These are phyloP conservation scores for Trididemnum nubilum DNA, from an alignment of 23 tunicate species.

Conservation along the genomic window DNA sequence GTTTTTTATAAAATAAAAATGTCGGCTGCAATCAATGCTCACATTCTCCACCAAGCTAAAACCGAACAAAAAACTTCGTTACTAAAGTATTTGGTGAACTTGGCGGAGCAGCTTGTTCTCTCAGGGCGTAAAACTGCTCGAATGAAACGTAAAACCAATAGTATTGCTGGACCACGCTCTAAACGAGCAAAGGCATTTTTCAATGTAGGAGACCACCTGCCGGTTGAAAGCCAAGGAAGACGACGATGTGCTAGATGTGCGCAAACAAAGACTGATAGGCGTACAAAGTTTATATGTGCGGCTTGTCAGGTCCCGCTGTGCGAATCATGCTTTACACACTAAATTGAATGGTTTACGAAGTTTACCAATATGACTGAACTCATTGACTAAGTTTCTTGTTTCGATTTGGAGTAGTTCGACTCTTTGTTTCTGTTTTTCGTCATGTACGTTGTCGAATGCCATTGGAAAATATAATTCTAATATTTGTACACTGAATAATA, in stretches of 20 bases:
- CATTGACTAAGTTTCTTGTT: too few species aligned
- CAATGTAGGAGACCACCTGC: conserved; percentile 30
- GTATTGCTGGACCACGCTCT: conserved; percentile 27
- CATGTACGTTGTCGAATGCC: background rate
- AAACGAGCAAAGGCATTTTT: conserved; percentile 17
- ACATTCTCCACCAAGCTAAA: background rate
- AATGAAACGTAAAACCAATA: conserved; percentile 13
- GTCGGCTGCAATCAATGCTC: conserved; percentile 29
- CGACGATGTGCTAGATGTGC: conserved; percentile 34
- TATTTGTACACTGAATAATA: background rate
- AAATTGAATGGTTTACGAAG: background rate
- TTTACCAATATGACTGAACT: too few species aligned
- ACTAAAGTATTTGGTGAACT: conserved; percentile 16
- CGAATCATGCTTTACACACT: conserved; percentile 14
- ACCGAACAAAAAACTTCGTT: conserved; percentile 21
- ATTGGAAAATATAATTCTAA: too few species aligned
- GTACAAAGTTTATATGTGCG: conserved; percentile 15
- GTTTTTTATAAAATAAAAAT: conserved; percentile 23
- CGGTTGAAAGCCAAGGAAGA: conserved; percentile 24
- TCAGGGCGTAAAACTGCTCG: conserved; percentile 16
- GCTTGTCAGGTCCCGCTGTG: conserved; percentile 32
- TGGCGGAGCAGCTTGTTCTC: conserved; percentile 26
- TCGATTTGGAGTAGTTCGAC: background rate
- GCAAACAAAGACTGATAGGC: conserved; percentile 10
- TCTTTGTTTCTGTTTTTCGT: background rate